Conservation (phyloP, 2,888 invertebrate genomes). For the Scelioninae gen. 2 region DNA sequence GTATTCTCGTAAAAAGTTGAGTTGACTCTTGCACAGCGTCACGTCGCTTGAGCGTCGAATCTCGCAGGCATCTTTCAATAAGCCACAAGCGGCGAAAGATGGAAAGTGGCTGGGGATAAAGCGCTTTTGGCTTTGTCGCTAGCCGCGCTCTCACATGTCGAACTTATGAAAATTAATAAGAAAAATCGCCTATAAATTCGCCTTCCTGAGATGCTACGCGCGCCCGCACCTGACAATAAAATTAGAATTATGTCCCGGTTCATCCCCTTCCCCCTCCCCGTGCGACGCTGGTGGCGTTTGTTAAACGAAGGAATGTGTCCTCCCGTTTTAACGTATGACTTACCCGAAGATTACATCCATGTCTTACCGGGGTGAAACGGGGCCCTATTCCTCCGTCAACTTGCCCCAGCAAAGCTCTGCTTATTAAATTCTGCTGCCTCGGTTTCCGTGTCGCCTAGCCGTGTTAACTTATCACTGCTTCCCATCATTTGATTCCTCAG, state of each 20-base stretch:
- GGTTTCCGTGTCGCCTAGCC: conserved; percentile 37
- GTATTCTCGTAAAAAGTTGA: conserved; percentile 67
- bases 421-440: conserved; percentile 70
- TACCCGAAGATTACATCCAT: conserved; percentile 73
- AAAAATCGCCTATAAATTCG: conserved; percentile 75
- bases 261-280: conserved; percentile 10
- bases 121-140: conserved; percentile 67
- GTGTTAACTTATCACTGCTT: conserved; percentile 52
- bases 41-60: conserved; percentile 58
- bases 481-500: neutral
- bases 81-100: conserved; percentile 58
- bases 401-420: conserved; percentile 62
- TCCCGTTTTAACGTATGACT: conserved; percentile 72
- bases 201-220: conserved; percentile 63
- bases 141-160: conserved; percentile 69
- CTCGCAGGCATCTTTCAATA: conserved; percentile 62
- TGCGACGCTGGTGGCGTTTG: conserved; percentile 66
- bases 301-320: conserved; percentile 73
- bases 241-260: conserved; percentile 73
- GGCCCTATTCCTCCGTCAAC: conserved; percentile 60
- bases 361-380: conserved; percentile 63
- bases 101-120: conserved; percentile 53
- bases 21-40: conserved; percentile 58
- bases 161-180: conserved; percentile 76
- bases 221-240: conserved; percentile 71